These are phyloP conservation scores for Nymphicus hollandicus DNA, from an alignment of 2,113 vertebrate species.

Conservation along the genomic window DNA sequence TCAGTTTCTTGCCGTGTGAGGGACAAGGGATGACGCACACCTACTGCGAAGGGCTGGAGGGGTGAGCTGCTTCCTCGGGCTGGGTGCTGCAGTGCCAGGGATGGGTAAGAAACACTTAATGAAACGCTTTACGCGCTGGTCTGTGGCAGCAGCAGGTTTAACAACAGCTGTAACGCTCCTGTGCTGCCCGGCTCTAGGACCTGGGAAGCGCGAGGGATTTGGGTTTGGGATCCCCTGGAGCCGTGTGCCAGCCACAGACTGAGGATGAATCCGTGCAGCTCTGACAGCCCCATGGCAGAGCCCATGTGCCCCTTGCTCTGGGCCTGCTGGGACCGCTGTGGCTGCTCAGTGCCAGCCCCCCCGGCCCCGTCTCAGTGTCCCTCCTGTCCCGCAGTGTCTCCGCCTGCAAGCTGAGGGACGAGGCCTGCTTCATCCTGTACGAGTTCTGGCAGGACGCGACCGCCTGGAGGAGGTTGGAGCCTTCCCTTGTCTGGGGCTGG, in stretches of 20 bases:
- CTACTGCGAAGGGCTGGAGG: not conserved
- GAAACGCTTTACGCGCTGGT: fast-evolving
- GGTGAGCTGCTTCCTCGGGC: not conserved
- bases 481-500: not conserved
- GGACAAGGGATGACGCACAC: not conserved
- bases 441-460: constrained; percentile 93
- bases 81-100: not conserved
- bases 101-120: fast-evolving
- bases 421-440: constrained; percentile 87
- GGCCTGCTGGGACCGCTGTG: not conserved
- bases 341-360: fast-evolving
- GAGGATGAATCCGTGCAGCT: fast-evolving
- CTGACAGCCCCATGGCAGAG: not conserved
- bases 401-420: constrained; percentile 83
- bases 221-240: not conserved
- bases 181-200: not conserved
- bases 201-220: not conserved
- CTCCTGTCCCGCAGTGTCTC: constrained; percentile 78
- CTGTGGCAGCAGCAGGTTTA: not conserved
- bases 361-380: not conserved
- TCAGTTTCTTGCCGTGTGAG: fast-evolving
- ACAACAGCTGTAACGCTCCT: not conserved
- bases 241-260: fast-evolving
- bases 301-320: fast-evolving
- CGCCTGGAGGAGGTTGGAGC: constrained; percentile 91